Evolutionary conservation across 2,888 invertebrate species (phyloP).

Genomic region (Cosmia pyralina): DNA sequence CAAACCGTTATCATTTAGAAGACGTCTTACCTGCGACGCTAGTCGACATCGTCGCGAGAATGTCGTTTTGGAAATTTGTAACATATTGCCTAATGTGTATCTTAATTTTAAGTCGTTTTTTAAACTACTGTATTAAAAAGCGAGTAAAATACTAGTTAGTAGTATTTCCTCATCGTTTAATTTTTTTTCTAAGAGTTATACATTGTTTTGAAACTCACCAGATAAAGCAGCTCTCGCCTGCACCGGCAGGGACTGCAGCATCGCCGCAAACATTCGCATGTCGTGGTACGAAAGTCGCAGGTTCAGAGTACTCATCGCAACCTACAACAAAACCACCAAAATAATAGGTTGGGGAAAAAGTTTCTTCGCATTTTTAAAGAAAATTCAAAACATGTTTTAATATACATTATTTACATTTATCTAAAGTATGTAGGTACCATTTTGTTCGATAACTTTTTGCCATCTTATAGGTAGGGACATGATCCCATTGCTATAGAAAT

Average conservation of each 20-base stretch:
- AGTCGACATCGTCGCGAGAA: background rate
- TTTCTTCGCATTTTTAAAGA: no score
- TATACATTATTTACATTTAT: no score
- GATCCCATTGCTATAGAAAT: no score
- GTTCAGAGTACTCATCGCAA: slow-evolving; percentile 93
- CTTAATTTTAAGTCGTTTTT: background rate
- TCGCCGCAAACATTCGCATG: slow-evolving; percentile 96
- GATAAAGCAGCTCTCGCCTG: slow-evolving; percentile 92
- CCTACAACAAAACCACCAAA: slow-evolving; percentile 75
- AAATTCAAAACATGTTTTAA: no score
- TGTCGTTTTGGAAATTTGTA: background rate
- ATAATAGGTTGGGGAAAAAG: no score
- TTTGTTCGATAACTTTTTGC: no score
- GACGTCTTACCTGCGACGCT: background rate
- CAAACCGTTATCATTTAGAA: background rate
- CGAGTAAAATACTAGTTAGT: background rate
- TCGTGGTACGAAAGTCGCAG: slow-evolving; percentile 98
- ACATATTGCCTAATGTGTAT: background rate
- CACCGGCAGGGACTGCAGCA: slow-evolving; percentile 96
- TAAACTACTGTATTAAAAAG: background rate
- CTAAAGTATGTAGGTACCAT: no score
- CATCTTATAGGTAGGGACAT: no score
- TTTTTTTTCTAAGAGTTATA: background rate
- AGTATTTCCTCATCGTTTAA: background rate
- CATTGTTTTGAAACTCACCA: slow-evolving; percentile 66